Base-by-base conservation (phyloP, 2,113 vertebrate species). In the Epinephelus cyanopodus region DNA sequence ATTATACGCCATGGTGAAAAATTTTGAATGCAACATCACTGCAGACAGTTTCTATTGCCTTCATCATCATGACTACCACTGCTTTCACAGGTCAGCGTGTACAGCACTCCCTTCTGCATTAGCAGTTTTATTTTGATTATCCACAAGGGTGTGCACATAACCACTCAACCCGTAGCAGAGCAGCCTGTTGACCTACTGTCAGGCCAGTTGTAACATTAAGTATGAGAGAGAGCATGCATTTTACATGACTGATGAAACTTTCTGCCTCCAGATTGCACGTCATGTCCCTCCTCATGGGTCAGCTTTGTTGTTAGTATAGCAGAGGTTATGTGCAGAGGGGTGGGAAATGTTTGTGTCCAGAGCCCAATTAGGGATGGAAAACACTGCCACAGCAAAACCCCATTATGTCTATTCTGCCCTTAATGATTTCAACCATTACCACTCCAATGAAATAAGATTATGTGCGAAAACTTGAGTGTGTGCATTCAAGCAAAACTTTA, bases 171-270 rank as follows among this genome's bases (percentile, higher is more conserved):
- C 1, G 17, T 0, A 25, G 19, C 52, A 23, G 52, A 56, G 52
- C 68, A 42, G 52, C 33, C 68, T 19, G 54, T 12, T 57, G 54
- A 57, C n/a, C 23, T 5, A 18, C 19, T 17, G 57, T 5, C 15
- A 15, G n/a, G 21, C 52, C 8, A 75, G 63, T 54, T 10, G n/a
- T 17, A 53, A 68, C 37, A 33, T 54, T 21, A 53, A 61, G 33
- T 12, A 33, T 52, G 64, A 62, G 10, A 42, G 64, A 19, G 60
- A 60, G 64, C 25, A 33, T n/a, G 37, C 54, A 62, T 61, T 71
- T 79, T 19, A 54, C 45, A n/a, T 27, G 45, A 50, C 47, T 27
- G 42, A 65, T 5, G 4, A 48, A 53, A 74, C 25, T 50, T 11
- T 19, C 37, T 17, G 33, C 42, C 39, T 50, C 57, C 45, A 61